Base-by-base conservation (phyloP, 2,888 invertebrate genomes). In the Apodemia hepburni region DNA sequence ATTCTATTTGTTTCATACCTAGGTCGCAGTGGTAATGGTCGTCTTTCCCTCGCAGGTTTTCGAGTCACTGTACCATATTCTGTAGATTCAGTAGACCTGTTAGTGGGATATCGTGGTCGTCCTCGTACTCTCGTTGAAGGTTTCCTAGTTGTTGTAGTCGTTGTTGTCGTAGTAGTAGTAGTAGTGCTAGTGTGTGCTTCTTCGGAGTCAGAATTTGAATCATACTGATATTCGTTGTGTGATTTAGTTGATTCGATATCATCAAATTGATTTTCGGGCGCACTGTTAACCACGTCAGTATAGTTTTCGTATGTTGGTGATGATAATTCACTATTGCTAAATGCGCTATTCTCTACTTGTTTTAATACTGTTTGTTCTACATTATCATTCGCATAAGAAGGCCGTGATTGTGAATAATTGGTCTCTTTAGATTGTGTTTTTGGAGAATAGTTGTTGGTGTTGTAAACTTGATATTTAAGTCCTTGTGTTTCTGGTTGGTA, bases 1-100 rank as follows among this genome's bases (percentile, higher is more conserved):
- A 86, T 82, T 75, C 79, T 87, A 66, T 87, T 89, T 47, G 84
- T 79, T 77, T 90, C 92, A 69, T 83, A 87, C 72, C 83, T 82
- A 45, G 80, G 69, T 70, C 85, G 81, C 5, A 76, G 68, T 6
- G 87, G 80, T 62, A 83, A 66, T 15, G 92, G 93, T 70, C 86
- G 89, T 63, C 93, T 87, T 69, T 93, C 92, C 68, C 93, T 87
- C 51, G 87, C 73, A 47, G 93, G 89, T 38, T 90, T 92, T 60
- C 93, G 85, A 17, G 93, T 92, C 12, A 81, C 69, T 33, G 84
- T 75, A 42, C 80, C 82, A 59, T 83, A 81, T 74, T 92, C 88
- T 64, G 79, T 78, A n/a, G 84, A 82, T 64, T 90, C 85, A 68
- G 83, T 7, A 27, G 54, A 67, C 74, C 80, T 84, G n/a, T 82